Evolutionary conservation across 2,797 vertebrate species (phyloP), one percentile per base, ranked within the genome.

Genomic region (Propithecus deckenii): DNA sequence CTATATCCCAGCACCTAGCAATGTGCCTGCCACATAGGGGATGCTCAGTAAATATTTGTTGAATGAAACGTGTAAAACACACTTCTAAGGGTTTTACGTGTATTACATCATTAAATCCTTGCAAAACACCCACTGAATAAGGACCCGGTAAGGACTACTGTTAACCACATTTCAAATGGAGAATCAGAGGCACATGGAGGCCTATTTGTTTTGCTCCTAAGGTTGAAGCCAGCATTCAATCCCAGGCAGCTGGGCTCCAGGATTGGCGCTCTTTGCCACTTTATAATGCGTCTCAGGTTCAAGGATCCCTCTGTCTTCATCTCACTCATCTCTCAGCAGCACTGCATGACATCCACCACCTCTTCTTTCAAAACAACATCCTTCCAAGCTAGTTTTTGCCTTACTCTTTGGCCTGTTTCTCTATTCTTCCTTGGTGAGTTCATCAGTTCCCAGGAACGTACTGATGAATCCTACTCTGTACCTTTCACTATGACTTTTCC

Each of bases 291-390:
- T 86, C 43, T 57, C 23, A 4, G 4, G 2, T 46, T 41, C 79
- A 89, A 71, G 28, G 38, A 4, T 25, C 41, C 43, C 18, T 63
- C 13, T 15, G 20, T n/a, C 67, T 86, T 61, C 32, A 52, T 55
- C 74, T 76, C 38, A 15, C 22, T 30, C 46, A 35, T 35, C 35
- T 71, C 81, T 48, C n/a, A 4, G 28, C 28, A 35, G 15, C 59
- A 59, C 0, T 20, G 14, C 17, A 35, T 6, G 1, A 2, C 20
- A 30, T n/a, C n/a, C 11, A n/a, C 25, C 43, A 57, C 5, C 18
- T 5, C 18, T 38, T 5, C 8, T 57, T n/a, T 48, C 17, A 32
- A 95, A 63, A 69, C 18, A 25, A 15, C 50, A 25, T 23, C 9
- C 22, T 43, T 76, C 9, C 35, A 71, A n/a, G 22, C 48, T 30